phyloP scores from a whole-genome alignment of 2,888 invertebrate genomes.

The Campoletis raptor region DNA sequence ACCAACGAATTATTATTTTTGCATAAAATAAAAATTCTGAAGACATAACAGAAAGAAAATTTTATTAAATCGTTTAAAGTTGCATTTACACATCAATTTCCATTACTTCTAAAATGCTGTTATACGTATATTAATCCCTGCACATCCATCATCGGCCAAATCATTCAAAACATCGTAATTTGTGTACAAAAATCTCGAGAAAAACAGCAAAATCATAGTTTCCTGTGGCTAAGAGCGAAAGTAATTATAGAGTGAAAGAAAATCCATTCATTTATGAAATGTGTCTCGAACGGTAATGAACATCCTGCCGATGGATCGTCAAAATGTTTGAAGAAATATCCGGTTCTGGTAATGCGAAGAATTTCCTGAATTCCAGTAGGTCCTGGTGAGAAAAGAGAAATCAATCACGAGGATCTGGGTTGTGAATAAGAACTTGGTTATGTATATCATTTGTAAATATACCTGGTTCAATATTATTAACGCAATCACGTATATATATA shows the following conservation, averaged over 20 bases:
- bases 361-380: constrained; percentile 29
- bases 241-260: neutral
- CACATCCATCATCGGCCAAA: too few species aligned
- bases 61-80: too few species aligned
- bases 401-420: constrained; percentile 15
- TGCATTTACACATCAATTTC: too few species aligned
- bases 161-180: neutral
- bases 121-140: too few species aligned
- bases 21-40: too few species aligned
- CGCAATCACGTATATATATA: constrained; percentile 32
- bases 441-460: constrained; percentile 17
- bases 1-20: too few species aligned
- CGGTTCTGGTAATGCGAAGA: constrained; percentile 6
- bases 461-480: constrained; percentile 40
- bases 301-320: constrained; percentile 18
- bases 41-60: too few species aligned
- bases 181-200: neutral
- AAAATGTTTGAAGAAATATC: neutral
- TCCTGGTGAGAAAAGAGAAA: constrained; percentile 17
- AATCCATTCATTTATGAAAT: neutral
- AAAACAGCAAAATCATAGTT: neutral
- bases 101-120: too few species aligned
- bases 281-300: neutral
- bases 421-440: neutral
- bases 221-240: constrained; percentile 7